Base-by-base conservation (phyloP, 2,797 vertebrate species). In the Agapornis canus region DNA sequence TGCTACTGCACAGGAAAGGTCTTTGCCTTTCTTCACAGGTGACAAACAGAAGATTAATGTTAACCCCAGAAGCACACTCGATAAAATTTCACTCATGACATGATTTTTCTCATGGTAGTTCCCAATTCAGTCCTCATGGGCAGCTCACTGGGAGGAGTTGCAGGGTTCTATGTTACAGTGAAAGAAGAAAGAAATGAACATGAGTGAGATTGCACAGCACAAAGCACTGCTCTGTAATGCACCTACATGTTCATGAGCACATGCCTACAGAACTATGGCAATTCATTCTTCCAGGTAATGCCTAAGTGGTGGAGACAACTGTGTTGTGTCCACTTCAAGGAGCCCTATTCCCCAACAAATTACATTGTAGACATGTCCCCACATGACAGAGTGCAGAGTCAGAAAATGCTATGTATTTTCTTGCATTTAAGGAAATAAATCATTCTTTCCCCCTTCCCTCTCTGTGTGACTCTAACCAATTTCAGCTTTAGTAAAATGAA, bases 401-500 rank as follows among this genome's bases (percentile, higher is more conserved):
- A 72, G 32, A 80, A 76, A 84, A 64, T 5, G 39, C 49, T 78
- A 39, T 0, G 12, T 87, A 19, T 89, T 73, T 75, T 77, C 32
- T 80, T 85, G 4, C 25, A n/a, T 73, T 88, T 70, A 43, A 39
- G 54, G 45, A 78, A 87, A 87, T n/a, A 86, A 86, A 72, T 70
- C 0, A 32, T 83, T 80, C 21, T 40, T 1, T 11, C 6, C 2
- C 5, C 17, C 20, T 52, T 78, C 21, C 7, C 8, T 8, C 68
- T 75, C 70, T 75, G 9, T 59, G 31, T 32, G 70, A 23, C 5
- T 78, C 73, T 37, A 90, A 49, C 26, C 26, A 79, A 47, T 86
- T 89, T 87, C 40, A 78, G 26, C 49, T 79, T 84, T 39, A 52
- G 73, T 91, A 84, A 82, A 78, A 73, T 69, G 73, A 32, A 71